Evolutionary conservation across 92 coral and sea anemone genomes (phyloP), one percentile per base, ranked within the genome.

Genomic region (Epizoanthus ramosus): DNA sequence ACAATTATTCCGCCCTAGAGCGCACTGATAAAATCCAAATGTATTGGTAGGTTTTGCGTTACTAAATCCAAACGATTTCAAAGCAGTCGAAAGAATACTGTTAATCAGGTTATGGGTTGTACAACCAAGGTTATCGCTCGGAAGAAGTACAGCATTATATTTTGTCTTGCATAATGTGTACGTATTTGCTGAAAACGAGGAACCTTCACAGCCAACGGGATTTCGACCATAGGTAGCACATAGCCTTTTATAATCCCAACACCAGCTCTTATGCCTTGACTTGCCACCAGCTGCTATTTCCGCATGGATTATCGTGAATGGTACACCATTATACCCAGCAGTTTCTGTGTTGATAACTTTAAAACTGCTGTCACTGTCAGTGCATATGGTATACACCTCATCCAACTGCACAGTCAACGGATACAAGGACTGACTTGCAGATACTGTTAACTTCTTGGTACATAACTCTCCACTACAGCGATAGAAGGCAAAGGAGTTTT

Each of bases 181-280:
- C 0, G 80, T 64, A 8, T 67, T 33, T 12, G 66, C 22, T 4
- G 79, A 37, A 22, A 68, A 65, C 39, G 57, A 79, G 1, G 75
- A 5, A 4, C 9, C 24, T 8, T 85, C 89, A 59, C 89, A 85
- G 8, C 89, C 89, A 6, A 90, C 56, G 21, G 93, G 93, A 17
- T 90, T 89, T 54, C 58, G 65, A 56, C 90, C 93, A 56, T 90
- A 86, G n/a, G 93, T 86, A 60, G 86, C 90, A 64, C 93, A 90
- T 50, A 90, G 69, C 79, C 18, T 72, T 28, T 84, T 80, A 54
- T 86, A 90, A 77, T 90, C 93, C 16, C 84, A 54, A 77, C 93
- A 90, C 93, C 93, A 90, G 68, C 71, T 83, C 73, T 90, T 86
- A 41, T 85, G 89, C 65, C 53, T 85, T 18, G 89, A 85, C 3